These are phyloP conservation scores for Drosophila ficusphila DNA, from an alignment of 1,140 invertebrate genomes.

Conservation along the genomic window DNA sequence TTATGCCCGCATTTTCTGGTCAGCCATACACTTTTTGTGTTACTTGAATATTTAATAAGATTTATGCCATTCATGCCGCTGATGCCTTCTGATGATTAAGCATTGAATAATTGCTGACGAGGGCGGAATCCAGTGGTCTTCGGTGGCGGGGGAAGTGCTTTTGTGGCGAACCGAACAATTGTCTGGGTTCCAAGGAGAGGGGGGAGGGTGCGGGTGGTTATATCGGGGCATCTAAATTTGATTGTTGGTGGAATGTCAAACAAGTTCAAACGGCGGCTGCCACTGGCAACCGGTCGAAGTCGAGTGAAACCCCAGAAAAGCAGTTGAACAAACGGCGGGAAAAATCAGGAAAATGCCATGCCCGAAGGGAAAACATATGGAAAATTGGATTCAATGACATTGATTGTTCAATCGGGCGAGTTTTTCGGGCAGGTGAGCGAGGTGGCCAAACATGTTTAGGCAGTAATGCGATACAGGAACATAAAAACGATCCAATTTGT, in stretches of 20 bases:
- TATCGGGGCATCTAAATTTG: conserved; percentile 54
- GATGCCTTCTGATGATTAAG: conserved; percentile 37
- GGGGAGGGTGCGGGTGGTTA: background rate
- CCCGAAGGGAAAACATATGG: conserved; percentile 10
- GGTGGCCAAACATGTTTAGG: background rate
- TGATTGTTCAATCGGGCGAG: conserved; percentile 34
- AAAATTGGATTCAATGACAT: conserved; percentile 41
- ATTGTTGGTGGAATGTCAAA: conserved; percentile 69
- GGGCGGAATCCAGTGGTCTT: conserved; percentile 1
- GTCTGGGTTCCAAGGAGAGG: background rate
- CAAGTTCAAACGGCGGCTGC: conserved; percentile 71
- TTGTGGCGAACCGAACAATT: conserved; percentile 45
- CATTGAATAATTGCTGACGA: conserved; percentile 48
- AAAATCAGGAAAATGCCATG: conserved; percentile 31
- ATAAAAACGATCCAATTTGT: conserved; percentile 26
- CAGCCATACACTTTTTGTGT: conserved; percentile 22
- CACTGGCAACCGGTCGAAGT: conserved; percentile 61
- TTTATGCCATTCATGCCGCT: conserved; percentile 50
- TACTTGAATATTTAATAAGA: conserved; percentile 73
- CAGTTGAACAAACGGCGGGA: background rate
- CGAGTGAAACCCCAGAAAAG: conserved; percentile 41
- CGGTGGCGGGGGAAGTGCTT: background rate
- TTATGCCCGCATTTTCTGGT: conserved; percentile 76
- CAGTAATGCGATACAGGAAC: conserved; percentile 38
- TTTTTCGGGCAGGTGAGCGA: background rate